phyloP scores from a whole-genome alignment of 2,113 vertebrate species.

The Alces alces region DNA sequence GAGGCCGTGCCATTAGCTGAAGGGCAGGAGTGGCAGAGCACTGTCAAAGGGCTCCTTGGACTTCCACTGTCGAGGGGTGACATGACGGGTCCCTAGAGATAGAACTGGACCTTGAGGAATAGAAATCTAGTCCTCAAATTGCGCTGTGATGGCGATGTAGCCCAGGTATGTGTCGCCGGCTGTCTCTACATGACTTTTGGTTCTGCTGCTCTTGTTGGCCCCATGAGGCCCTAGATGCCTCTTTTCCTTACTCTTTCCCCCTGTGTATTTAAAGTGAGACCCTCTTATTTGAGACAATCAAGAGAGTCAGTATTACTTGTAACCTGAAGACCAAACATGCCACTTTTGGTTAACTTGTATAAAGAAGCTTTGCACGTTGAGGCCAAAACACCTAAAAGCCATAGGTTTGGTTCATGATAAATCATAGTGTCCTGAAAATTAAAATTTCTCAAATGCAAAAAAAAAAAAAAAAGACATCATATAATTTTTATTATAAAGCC shows the following conservation, averaged over 20 bases:
- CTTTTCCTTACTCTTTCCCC: neutral
- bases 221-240: neutral
- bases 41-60: neutral
- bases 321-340: neutral
- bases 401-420: neutral
- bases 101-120: neutral
- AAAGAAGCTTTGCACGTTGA: neutral
- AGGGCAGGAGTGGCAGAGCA: neutral
- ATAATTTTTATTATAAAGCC: neutral
- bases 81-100: neutral
- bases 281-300: neutral
- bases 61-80: neutral
- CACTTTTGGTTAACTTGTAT: neutral
- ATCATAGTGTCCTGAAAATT: slow-evolving; percentile 27
- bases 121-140: neutral
- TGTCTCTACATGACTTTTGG: neutral
- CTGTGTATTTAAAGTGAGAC: neutral
- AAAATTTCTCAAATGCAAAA: slow-evolving; percentile 20
- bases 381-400: neutral
- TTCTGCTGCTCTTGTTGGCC: neutral
- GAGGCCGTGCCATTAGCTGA: neutral
- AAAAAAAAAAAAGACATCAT: neutral
- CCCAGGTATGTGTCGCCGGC: neutral
- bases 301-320: neutral
- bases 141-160: neutral